Evolutionary conservation across 1,140 invertebrate species (phyloP).

Genomic region (Diachasma alloeum): DNA sequence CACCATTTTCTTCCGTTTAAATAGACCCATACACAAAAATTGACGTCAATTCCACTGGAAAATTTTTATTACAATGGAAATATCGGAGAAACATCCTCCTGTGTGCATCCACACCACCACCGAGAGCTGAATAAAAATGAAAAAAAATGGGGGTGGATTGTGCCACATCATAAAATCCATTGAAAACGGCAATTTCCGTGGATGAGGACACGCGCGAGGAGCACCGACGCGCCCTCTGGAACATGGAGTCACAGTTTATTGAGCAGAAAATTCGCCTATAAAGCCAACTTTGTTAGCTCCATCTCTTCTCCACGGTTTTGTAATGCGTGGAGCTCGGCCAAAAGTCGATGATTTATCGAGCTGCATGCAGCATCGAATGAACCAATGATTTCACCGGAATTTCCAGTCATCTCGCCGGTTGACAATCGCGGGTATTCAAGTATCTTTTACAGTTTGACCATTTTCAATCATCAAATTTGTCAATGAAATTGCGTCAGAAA

Average conservation of each 20-base stretch:
- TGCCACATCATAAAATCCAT: conserved; percentile 39
- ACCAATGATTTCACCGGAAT: not conserved
- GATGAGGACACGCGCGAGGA: conserved; percentile 21
- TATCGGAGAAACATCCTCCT: conserved; percentile 10
- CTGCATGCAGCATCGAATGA: not conserved
- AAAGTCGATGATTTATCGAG: not conserved
- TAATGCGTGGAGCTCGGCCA: conserved; percentile 28
- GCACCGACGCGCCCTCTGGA: conserved; percentile 18
- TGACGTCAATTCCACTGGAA: conserved; percentile 28
- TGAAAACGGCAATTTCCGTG: conserved; percentile 31
- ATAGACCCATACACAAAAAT: not conserved
- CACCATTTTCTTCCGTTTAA: not conserved
- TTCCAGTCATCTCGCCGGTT: not conserved
- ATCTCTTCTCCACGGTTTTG: conserved; percentile 10
- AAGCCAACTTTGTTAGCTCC: conserved; percentile 48
- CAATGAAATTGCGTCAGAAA: no score
- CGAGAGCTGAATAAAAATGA: not conserved
- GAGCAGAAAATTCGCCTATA: conserved; percentile 62
- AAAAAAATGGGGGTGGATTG: conserved; percentile 14
- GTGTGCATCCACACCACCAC: not conserved
- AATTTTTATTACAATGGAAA: conserved; percentile 2
- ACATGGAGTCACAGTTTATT: conserved; percentile 53
- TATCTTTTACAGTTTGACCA: no score
- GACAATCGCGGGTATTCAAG: not conserved
- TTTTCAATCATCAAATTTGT: no score